Evolutionary conservation across 2,113 vertebrate genomes (phyloP).

Genomic region (human): DNA sequence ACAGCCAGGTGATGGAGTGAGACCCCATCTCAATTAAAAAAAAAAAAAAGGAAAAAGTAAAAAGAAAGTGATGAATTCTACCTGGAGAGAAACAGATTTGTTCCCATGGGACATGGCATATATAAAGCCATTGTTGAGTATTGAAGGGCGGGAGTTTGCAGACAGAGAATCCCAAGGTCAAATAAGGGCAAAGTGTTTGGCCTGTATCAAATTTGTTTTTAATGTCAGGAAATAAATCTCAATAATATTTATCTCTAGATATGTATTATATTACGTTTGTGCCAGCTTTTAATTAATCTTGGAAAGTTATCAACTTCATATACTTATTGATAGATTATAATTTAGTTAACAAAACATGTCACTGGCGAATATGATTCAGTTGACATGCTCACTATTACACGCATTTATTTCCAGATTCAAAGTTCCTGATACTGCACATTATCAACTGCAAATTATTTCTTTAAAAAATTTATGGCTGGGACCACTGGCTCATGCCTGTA

Average conservation of each 20-base stretch:
- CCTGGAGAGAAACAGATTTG: background rate
- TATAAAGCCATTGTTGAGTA: background rate
- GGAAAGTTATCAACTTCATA: background rate
- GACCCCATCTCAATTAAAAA: too few relatives aligned
- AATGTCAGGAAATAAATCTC: background rate
- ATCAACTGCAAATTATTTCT: background rate
- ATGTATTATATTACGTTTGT: background rate
- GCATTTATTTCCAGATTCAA: background rate
- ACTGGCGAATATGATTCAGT: background rate
- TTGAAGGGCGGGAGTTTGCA: background rate
- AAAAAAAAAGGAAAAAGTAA: too few relatives aligned
- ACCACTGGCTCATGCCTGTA: too few relatives aligned
- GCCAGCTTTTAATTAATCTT: background rate
- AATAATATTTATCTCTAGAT: slow-evolving; percentile 40
- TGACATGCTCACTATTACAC: background rate
- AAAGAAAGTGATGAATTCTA: background rate
- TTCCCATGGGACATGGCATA: background rate
- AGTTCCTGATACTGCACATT: background rate
- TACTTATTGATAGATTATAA: background rate
- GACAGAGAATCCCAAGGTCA: background rate
- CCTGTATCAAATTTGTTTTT: background rate
- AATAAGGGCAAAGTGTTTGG: background rate
- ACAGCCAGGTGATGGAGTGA: too few relatives aligned
- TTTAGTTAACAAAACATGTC: slow-evolving; percentile 5
- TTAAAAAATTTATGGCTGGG: background rate